Percentiles rank a stretch among this genome's conserved stretches.
These are phyloP conservation scores for Plebejus anna DNA, from an alignment of 2,888 invertebrate species.

Conservation along the genomic window DNA sequence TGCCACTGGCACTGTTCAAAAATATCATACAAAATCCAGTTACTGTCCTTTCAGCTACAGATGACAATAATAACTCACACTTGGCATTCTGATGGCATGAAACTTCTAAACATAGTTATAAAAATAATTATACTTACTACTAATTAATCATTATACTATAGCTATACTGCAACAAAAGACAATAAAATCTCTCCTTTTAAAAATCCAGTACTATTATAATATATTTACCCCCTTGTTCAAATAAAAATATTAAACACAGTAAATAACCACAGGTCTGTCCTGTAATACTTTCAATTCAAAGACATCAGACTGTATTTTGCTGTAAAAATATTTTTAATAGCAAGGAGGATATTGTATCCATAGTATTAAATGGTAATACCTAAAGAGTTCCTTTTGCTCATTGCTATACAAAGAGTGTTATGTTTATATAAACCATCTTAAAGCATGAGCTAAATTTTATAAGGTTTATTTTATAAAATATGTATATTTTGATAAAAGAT, in stretches of 20 bases:
- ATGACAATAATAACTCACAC: no score
- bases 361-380: background rate
- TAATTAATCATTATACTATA: no score
- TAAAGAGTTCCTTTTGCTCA: background rate
- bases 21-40: no score
- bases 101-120: background rate
- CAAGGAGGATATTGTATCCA: background rate
- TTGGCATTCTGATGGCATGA: background rate
- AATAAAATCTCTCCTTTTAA: conserved; percentile 1
- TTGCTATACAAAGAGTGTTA: background rate
- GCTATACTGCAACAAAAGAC: background rate
- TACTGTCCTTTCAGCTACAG: no score
- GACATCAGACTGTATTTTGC: background rate
- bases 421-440: background rate
- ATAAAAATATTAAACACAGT: no score
- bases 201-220: background rate
- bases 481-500: conserved; percentile 12
- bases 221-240: no score
- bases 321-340: background rate
- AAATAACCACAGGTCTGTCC: no score
- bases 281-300: background rate
- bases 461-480: background rate
- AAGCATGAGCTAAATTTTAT: background rate
- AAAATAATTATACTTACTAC: no score
- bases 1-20: no score